Base-by-base conservation (phyloP, 2,888 invertebrate genomes). In the Tricholauxania praeusta region DNA sequence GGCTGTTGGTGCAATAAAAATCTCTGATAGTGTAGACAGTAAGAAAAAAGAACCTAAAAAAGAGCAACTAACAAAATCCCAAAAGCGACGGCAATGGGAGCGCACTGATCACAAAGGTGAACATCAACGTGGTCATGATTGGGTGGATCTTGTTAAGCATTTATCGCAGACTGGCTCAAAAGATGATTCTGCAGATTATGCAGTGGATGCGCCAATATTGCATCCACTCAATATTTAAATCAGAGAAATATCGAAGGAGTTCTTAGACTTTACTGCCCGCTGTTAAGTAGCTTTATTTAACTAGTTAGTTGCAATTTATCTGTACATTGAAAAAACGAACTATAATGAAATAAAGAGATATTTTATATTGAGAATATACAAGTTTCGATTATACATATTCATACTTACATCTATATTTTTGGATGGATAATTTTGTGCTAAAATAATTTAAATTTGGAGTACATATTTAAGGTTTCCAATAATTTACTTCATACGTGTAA, bases 121-220 rank as follows among this genome's bases (percentile, higher is more conserved):
- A 83, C 91, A 91, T 77, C 94, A 95, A 0, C 89, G 98, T 47
- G 98, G 98, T 0, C 96, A 93, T 91, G 92, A 98, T 88, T 98
- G 98, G 98, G 92, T 98, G 12, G 98, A 98, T 84, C 92, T 98
- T 76, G 93, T 98, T n/a, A 96, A 96, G 87, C 98, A 98, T 88
- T 90, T 98, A 73, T 95, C 96, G 12, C 97, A 97, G 85, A 93
- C 93, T 6, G 87, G 87, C 19, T 81, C 81, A 72, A 86, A 86
- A 73, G 82, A 85, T 15, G 83, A 84, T 19, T 72, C 78, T 8
- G 75, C 75, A 12, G 66, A 78, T 6, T 39, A 1, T 39, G 66
- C 74, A 49, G 17, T 65, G 51, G 68, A 77, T 59, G 74, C 74
- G 4, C 70, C 75, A 8, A 69, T 79, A 12, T 71, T 83, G 60